These are phyloP conservation scores for Craterocephalus amniculus DNA, from an alignment of 2,797 vertebrate genomes.

Conservation along the genomic window DNA sequence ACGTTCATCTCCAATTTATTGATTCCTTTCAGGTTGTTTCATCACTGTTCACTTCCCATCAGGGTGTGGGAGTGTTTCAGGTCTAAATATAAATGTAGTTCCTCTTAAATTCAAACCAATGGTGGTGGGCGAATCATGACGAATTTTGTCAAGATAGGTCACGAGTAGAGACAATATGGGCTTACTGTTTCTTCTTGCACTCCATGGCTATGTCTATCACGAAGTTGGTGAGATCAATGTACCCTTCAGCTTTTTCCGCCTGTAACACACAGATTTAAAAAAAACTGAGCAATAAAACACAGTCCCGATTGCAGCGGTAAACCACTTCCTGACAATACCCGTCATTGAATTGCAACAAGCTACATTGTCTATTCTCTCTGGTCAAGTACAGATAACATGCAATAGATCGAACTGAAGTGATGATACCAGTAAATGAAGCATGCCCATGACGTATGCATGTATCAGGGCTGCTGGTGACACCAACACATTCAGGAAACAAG, in stretches of 20 bases:
- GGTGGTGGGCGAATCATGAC: not conserved
- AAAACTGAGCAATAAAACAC: not conserved
- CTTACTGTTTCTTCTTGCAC: conserved; percentile 99
- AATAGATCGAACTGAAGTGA: not conserved
- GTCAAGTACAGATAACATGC: conserved; percentile 6
- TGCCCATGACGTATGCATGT: not conserved
- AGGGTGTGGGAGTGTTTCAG: not conserved
- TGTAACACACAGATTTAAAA: conserved; percentile 71
- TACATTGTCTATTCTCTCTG: conserved; percentile 37
- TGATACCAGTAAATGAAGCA: conserved; percentile 20
- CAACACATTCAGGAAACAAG: conserved; percentile 30
- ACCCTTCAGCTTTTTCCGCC: conserved; percentile 97
- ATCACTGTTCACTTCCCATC: not conserved
- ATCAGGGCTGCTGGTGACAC: conserved; percentile 17
- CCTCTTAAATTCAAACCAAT: not conserved
- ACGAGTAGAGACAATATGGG: not conserved
- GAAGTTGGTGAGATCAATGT: conserved; percentile 94
- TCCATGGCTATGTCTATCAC: conserved; percentile 91
- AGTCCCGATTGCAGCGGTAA: not conserved
- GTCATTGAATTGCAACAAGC: not conserved
- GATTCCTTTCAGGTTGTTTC: not conserved
- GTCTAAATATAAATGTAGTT: not conserved
- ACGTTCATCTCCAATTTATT: not conserved
- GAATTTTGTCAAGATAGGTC: not conserved
- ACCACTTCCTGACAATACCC: conserved; percentile 59